phyloP scores from a whole-genome alignment of 2,888 invertebrate species.

The Dendrolimus pini region DNA sequence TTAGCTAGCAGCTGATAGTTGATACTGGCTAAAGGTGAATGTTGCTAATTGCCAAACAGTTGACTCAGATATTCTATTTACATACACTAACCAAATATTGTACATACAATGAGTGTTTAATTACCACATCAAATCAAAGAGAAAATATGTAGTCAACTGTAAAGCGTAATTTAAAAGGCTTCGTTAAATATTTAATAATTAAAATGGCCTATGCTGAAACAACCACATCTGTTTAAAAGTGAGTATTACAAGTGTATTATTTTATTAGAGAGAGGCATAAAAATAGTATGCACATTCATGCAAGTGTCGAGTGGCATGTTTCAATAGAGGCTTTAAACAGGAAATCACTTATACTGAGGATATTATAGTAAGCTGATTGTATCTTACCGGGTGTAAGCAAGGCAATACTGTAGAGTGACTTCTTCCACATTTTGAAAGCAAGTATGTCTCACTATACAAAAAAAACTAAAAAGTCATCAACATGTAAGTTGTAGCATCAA shows the following conservation, averaged over 20 bases:
- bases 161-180: constrained; percentile 56
- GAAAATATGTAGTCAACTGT: constrained; percentile 39
- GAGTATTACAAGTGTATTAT: constrained; percentile 28
- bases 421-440: constrained; percentile 75
- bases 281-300: constrained; percentile 28
- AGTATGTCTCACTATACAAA: constrained; percentile 75
- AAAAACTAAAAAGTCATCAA: constrained; percentile 70
- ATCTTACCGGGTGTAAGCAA: constrained; percentile 77
- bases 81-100: neutral
- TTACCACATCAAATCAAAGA: constrained; percentile 5
- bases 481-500: constrained; percentile 68
- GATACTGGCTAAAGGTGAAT: constrained; percentile 58
- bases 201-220: constrained; percentile 63
- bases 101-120: neutral
- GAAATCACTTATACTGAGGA: constrained; percentile 72
- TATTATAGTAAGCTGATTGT: constrained; percentile 74
- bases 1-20: constrained; percentile 69
- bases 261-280: neutral
- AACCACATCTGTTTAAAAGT: constrained; percentile 27
- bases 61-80: constrained; percentile 21
- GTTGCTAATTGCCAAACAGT: constrained; percentile 46
- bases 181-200: constrained; percentile 55
- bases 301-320: constrained; percentile 48
- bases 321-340: constrained; percentile 61
- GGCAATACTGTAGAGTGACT: constrained; percentile 75